Evolutionary conservation across 2,113 vertebrate genomes (phyloP).

Genomic region (Oreocharis arfaki): DNA sequence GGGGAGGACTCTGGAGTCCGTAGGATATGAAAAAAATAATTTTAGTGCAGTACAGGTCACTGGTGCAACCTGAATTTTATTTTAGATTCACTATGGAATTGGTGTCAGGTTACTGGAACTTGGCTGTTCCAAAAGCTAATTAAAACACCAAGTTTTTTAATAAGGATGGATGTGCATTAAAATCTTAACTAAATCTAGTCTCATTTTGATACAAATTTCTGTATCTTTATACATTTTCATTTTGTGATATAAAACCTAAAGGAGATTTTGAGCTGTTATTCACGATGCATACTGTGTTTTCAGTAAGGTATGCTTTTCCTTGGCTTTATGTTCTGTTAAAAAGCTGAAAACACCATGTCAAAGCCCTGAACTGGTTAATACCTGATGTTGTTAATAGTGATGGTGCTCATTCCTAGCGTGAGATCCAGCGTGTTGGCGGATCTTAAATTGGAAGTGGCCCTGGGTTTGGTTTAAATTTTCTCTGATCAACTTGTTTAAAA

Average conservation of each 20-base stretch:
- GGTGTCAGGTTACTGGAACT: neutral
- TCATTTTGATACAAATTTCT: neutral
- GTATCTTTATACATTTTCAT: neutral
- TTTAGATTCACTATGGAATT: neutral
- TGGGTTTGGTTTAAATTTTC: conserved; percentile 32
- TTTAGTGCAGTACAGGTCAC: neutral
- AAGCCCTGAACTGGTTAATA: neutral
- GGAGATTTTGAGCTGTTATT: neutral
- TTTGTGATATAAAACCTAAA: neutral
- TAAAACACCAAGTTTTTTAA: neutral
- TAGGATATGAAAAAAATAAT: neutral
- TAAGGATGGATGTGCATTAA: neutral
- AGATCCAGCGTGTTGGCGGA: conserved; percentile 4
- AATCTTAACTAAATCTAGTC: neutral
- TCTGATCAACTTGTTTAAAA: conserved; percentile 2
- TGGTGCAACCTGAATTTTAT: neutral
- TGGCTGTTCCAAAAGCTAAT: neutral
- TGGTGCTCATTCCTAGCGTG: conserved; percentile 56
- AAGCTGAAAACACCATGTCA: neutral
- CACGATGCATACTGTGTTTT: neutral
- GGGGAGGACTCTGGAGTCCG: neutral
- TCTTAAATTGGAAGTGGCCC: conserved; percentile 24
- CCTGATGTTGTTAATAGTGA: neutral
- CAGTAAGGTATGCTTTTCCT: neutral
- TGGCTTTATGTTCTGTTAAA: conserved; percentile 32